These are phyloP conservation scores for Lasioglossum baleicum DNA, from an alignment of 1,140 invertebrate genomes.

Conservation along the genomic window DNA sequence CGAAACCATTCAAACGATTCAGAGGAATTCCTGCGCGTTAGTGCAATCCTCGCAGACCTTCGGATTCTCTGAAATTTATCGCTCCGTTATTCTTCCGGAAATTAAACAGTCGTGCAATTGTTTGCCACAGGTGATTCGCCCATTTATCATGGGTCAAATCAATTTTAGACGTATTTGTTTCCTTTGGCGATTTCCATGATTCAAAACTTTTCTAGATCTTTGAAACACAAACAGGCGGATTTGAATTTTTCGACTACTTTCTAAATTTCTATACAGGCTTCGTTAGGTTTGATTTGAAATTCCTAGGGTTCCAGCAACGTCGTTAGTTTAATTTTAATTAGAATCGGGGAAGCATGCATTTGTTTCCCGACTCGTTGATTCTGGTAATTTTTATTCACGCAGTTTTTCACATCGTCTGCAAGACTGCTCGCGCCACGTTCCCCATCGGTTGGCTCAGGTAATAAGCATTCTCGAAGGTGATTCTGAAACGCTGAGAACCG, in stretches of 20 bases:
- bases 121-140: neutral
- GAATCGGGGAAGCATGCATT: neutral
- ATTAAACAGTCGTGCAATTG: neutral
- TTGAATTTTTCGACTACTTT: too few species aligned
- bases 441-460: constrained; percentile 30
- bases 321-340: neutral
- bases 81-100: neutral
- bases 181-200: too few species aligned
- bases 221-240: too few species aligned
- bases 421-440: neutral
- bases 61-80: neutral
- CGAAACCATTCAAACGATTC: neutral
- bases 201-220: too few species aligned
- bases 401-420: neutral
- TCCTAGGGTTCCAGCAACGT: too few species aligned
- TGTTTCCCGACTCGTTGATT: neutral
- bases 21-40: neutral
- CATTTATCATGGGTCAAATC: neutral
- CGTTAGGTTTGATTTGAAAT: too few species aligned
- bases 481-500: constrained; percentile 36
- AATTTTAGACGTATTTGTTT: too few species aligned
- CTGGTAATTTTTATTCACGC: neutral
- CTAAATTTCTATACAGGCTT: too few species aligned
- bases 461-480: constrained; percentile 34
- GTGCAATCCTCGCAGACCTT: neutral